phyloP scores from a whole-genome alignment of 2,113 vertebrate genomes.

The Sceloporus undulatus region DNA sequence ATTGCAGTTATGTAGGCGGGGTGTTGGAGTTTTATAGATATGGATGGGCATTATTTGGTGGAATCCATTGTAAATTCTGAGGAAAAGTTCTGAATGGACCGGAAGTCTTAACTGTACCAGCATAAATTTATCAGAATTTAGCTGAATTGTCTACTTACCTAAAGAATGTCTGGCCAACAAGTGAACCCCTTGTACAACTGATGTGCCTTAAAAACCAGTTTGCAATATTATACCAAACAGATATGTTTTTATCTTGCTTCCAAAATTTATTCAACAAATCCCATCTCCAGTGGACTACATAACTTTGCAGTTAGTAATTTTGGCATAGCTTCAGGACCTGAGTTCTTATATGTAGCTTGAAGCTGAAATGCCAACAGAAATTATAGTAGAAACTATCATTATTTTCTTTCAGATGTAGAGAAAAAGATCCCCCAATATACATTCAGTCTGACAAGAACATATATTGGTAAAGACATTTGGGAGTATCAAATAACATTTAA shows the following conservation, averaged over 20 bases:
- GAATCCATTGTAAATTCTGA: not conserved
- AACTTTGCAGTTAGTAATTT: constrained; percentile 5
- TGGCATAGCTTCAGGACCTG: not conserved
- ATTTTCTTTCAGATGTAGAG: constrained; percentile 30
- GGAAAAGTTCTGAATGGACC: too few relatives aligned
- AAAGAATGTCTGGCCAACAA: not conserved
- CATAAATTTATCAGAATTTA: not conserved
- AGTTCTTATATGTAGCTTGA: constrained; percentile 36
- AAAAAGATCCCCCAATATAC: constrained; percentile 22
- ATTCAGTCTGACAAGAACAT: constrained; percentile 26
- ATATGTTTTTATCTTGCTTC: not conserved
- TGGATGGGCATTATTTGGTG: not conserved
- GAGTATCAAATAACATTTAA: constrained; percentile 15
- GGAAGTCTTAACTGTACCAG: not conserved
- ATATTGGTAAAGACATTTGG: constrained; percentile 16
- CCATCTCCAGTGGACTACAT: not conserved
- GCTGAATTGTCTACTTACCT: not conserved
- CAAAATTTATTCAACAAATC: not conserved
- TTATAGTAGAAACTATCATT: not conserved
- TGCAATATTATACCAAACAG: not conserved
- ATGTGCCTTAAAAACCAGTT: too few relatives aligned
- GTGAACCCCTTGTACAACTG: not conserved
- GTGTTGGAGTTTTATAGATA: not conserved
- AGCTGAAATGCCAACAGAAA: constrained; percentile 1
- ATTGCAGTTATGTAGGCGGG: not conserved